Evolutionary conservation across 2,888 invertebrate species (phyloP), one percentile per base, ranked within the genome.

Genomic region (Phymatocera aterrima): DNA sequence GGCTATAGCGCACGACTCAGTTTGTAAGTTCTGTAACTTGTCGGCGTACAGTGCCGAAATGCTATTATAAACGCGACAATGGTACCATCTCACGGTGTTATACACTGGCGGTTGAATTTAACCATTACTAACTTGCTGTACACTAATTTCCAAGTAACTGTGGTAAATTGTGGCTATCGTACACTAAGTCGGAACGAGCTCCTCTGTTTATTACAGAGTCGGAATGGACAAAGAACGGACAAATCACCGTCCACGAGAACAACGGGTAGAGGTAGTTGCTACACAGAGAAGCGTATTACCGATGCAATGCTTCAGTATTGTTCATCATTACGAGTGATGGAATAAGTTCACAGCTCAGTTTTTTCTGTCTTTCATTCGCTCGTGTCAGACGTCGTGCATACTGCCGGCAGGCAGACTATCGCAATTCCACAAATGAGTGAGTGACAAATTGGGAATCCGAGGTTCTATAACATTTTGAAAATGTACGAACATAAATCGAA

Each of bases 141-240:
- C 68, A 54, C 77, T 78, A 78, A 78, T 78, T 78, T 68, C 37
- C 68, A 65, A 78, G 77, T 68, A 65, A 78, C 60, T 78, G 68
- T 51, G 77, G 65, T 68, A 54, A 77, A 78, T 68, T 78, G 68
- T 40, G 64, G 54, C 68, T 48, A 54, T 68, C 54, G 77, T 68
- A 78, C 24, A 78, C 40, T 12, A 21, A 40, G 57, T 8, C 10
- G 75, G n/a, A 75, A 75, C 75, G 75, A 75, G 57, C 75, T 40
- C 43, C 46, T 75, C 75, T 75, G 75, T 75, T 57, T 60, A 75
- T 75, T 43, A 72, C 34, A 10, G 51, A 31, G 72, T 31, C 18
- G 10, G 72, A 51, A 51, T 51, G 51, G 72, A 72, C 72, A 72
- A 72, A 72, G 51, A n/a, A 18, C 72, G 72, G n/a, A 18, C n/a